A percentile compares a stretch with the other conserved stretches of the same genome.
Evolutionary conservation across 2,888 invertebrate genomes (phyloP).

Genomic region (Cyclophora punctaria): DNA sequence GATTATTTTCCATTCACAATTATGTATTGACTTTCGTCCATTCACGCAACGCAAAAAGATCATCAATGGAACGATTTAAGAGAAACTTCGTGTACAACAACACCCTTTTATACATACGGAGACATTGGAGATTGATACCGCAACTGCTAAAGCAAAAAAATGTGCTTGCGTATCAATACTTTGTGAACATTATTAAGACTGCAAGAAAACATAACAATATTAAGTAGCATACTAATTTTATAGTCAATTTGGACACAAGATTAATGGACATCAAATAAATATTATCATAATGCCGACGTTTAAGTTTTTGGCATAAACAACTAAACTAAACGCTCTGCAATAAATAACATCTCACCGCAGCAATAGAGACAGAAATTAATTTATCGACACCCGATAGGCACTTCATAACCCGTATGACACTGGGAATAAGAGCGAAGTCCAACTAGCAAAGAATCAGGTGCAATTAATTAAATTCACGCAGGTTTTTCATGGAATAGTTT

Average conservation of each 20-base stretch:
- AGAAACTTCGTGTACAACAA: constrained; percentile 1
- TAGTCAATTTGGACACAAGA: too few species aligned
- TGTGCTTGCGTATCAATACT: too few species aligned
- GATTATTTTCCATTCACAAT: too few species aligned
- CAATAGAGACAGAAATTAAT: constrained; percentile 34
- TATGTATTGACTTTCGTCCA: constrained; percentile 7
- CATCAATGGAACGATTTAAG: constrained; percentile 15
- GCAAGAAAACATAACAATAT: too few species aligned
- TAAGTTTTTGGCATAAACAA: too few species aligned
- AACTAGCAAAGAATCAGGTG: constrained; percentile 22
- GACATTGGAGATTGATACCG: too few species aligned
- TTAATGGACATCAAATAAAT: too few species aligned
- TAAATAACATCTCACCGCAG: constrained; percentile 17
- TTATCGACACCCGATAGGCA: constrained; percentile 15
- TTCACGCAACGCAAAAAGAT: constrained; percentile 12
- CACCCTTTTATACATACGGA: too few species aligned
- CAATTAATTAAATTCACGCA: constrained; percentile 57
- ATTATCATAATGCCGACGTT: too few species aligned
- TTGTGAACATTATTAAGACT: too few species aligned
- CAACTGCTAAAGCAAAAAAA: too few species aligned
- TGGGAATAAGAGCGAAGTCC: constrained; percentile 27
- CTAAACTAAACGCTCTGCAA: not conserved
- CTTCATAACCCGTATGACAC: constrained; percentile 20
- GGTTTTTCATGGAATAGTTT: constrained; percentile 44
- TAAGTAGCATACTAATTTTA: too few species aligned